Evolutionary conservation across 1,140 invertebrate genomes (phyloP).

Genomic region (Drosophila lacertosa): DNA sequence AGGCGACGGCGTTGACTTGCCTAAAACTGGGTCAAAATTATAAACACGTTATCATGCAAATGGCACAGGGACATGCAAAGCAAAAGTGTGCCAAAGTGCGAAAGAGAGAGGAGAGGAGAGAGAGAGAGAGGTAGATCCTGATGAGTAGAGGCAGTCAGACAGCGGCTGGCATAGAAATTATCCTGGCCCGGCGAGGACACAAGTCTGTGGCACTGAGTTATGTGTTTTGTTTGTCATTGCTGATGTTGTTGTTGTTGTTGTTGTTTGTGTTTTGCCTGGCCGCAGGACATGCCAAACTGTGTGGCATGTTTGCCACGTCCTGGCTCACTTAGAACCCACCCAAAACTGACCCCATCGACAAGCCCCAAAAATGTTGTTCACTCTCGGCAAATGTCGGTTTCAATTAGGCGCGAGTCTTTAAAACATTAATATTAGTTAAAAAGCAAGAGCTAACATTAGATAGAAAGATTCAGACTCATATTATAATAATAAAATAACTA

Average conservation of each 20-base stretch:
- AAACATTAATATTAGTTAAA: no score
- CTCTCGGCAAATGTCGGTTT: no score
- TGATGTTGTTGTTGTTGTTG: slow-evolving; percentile 20
- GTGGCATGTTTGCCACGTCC: slow-evolving; percentile 30
- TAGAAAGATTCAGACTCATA: no score
- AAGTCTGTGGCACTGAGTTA: slow-evolving; percentile 32
- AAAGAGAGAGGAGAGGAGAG: slow-evolving; percentile 1
- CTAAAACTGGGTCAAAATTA: slow-evolving; percentile 78
- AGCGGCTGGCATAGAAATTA: slow-evolving; percentile 65
- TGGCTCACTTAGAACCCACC: background rate
- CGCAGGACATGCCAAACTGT: slow-evolving; percentile 50
- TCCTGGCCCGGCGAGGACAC: slow-evolving; percentile 49
- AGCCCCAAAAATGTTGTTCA: no score
- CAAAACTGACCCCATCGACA: background rate
- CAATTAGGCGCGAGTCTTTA: no score
- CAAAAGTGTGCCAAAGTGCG: slow-evolving; percentile 8
- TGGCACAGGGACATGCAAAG: slow-evolving; percentile 60
- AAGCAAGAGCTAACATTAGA: no score
- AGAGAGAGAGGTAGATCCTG: background rate
- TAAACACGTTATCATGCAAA: slow-evolving; percentile 82
- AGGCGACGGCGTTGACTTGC: slow-evolving; percentile 27
- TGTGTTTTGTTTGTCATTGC: slow-evolving; percentile 22
- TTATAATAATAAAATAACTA: no score
- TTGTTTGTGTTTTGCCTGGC: slow-evolving; percentile 15
- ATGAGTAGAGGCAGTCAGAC: slow-evolving; percentile 40